Base-by-base conservation (phyloP, 2,113 vertebrate genomes). In the Apaloderma vittatum region DNA sequence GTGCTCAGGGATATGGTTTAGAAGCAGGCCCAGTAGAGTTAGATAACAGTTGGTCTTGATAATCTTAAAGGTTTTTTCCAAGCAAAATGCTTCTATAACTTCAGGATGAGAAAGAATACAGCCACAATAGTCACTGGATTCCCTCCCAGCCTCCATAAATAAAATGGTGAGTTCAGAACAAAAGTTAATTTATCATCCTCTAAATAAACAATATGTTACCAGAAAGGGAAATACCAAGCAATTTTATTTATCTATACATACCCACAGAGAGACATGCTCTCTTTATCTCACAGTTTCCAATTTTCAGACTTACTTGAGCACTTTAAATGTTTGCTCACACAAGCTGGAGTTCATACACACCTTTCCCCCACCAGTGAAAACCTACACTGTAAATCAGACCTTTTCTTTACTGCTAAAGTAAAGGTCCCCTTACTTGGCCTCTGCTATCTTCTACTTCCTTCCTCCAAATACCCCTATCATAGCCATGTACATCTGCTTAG, bases 271-370 rank as follows among this genome's bases (percentile, higher is more conserved):
- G 8, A 37, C 18, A 55, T 11, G 16, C 6, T 79, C 17, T 72
- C 32, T 68, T 86, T 32, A 93, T 20, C 27, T 83, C 48, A 65
- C n/a, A 62, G 34, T n/a, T 86, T 79, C 29, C 66, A 79, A 48
- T 72, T 75, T 86, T 37, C 70, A 65, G 15, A 76, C 10, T 43
- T 54, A 17, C 14, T 58, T 54, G 15, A 91, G 58, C 34, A 59
- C 67, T 75, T 67, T 32, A 14, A 11, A 20, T 20, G 19, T 66
- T 68, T 37, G 45, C 34, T 83, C 45, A 63, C 49, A 76, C 20
- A 27, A 58, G 5, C 3, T 27, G 55, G 26, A 75, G n/a, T 0
- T 0, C 24, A 83, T 9, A 46, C 24, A 75, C 26, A 17, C n/a
- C 68, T 68, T 4, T 24, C 7, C n/a, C 18, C 40, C 9, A 3